Conservation (phyloP, 2,888 invertebrate genomes). For the Beris chalybata region DNA sequence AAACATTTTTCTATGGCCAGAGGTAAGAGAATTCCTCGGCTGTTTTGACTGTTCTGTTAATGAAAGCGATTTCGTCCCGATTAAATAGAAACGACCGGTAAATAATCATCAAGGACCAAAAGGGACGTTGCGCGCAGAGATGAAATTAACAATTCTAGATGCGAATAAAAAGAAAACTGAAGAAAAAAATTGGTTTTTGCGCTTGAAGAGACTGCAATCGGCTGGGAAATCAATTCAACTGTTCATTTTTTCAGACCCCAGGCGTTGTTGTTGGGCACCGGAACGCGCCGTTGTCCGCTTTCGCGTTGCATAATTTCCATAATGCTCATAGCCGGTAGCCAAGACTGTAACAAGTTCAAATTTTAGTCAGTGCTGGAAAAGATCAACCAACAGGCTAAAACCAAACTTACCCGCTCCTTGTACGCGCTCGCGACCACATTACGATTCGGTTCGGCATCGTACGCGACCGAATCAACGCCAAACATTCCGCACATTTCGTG, state of each 20-base stretch:
- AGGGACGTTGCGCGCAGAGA: not conserved
- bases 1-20: no score
- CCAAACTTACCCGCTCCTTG: constrained; percentile 68
- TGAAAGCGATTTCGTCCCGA: no score
- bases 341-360: constrained; percentile 63
- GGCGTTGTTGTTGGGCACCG: constrained; percentile 67
- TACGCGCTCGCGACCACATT: constrained; percentile 92
- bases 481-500: constrained; percentile 95
- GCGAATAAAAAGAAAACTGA: constrained; percentile 15
- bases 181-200: constrained; percentile 5
- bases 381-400: not conserved
- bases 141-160: no score
- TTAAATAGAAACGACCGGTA: no score
- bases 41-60: no score
- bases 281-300: constrained; percentile 76
- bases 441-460: constrained; percentile 93
- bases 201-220: constrained; percentile 15
- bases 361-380: no score
- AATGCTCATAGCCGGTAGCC: constrained; percentile 86
- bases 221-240: not conserved
- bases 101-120: no score
- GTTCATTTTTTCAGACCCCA: constrained; percentile 52
- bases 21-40: no score
- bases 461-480: constrained; percentile 90
- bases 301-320: constrained; percentile 79